Evolutionary conservation across 2,113 vertebrate genomes (phyloP).

Genomic region (Agapornis roseicollis): DNA sequence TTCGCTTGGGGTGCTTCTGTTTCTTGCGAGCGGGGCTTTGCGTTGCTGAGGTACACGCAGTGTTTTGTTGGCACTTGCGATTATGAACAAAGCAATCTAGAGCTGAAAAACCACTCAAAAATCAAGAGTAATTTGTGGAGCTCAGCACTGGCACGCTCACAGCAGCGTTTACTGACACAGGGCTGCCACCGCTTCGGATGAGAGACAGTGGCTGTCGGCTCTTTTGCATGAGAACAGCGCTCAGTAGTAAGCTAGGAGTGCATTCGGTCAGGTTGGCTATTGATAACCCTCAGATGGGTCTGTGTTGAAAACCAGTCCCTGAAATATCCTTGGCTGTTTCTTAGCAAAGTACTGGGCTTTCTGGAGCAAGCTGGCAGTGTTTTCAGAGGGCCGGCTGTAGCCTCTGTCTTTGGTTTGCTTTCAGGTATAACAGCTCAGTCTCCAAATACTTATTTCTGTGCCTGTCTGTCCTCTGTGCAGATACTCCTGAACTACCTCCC

Average conservation of each 20-base stretch:
- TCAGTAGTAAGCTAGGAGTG: neutral
- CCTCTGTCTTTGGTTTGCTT: neutral
- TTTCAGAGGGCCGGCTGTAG: neutral
- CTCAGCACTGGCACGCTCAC: neutral
- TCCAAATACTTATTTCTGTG: neutral
- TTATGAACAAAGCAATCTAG: neutral
- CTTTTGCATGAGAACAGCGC: neutral
- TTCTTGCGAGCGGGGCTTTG: neutral
- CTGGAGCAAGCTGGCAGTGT: neutral
- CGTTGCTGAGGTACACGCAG: neutral
- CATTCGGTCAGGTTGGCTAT: neutral
- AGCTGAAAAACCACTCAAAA: neutral
- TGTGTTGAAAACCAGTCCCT: neutral
- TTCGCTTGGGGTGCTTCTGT: neutral
- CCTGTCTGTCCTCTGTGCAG: constrained; percentile 68
- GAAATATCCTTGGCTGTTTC: neutral
- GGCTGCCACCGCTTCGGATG: fast-evolving
- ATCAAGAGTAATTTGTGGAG: neutral
- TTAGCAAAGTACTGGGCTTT: neutral
- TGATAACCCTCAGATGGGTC: neutral
- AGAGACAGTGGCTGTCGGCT: neutral
- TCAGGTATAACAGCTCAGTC: neutral
- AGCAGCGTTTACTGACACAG: neutral
- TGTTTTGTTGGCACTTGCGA: neutral
- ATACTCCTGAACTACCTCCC: constrained; percentile 97